phyloP scores from a whole-genome alignment of 2,888 invertebrate species.

The Antheraea yamamai region DNA sequence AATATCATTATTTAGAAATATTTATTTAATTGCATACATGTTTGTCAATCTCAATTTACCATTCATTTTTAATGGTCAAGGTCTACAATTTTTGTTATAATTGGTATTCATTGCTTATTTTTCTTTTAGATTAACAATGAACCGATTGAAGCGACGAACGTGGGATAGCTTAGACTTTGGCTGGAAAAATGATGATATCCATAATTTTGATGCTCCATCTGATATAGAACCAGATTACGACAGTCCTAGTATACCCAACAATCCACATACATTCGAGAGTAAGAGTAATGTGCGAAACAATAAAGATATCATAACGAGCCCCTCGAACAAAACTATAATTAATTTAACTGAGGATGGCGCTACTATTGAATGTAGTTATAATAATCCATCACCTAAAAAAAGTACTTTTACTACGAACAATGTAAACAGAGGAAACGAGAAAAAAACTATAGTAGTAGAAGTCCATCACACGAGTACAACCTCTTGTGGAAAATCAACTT shows the following conservation, averaged over 20 bases:
- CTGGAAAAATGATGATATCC: slow-evolving; percentile 76
- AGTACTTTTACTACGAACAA: slow-evolving; percentile 59
- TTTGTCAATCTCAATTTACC: slow-evolving; percentile 13
- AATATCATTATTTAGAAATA: slow-evolving; percentile 8
- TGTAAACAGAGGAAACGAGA: slow-evolving; percentile 65
- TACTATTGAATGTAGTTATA: slow-evolving; percentile 85
- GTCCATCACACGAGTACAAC: slow-evolving; percentile 82
- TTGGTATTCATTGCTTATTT: not conserved
- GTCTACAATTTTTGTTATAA: not conserved
- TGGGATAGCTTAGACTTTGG: slow-evolving; percentile 84
- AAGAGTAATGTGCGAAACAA: slow-evolving; percentile 56
- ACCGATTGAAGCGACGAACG: slow-evolving; percentile 74
- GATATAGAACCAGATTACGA: slow-evolving; percentile 78
- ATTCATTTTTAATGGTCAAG: not conserved
- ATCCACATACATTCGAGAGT: slow-evolving; percentile 71
- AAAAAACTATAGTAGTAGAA: slow-evolving; percentile 88
- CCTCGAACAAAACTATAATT: slow-evolving; percentile 87
- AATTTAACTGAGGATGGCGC: slow-evolving; percentile 88
- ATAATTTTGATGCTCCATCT: slow-evolving; percentile 76
- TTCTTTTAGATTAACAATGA: slow-evolving; percentile 65
- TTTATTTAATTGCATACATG: slow-evolving; percentile 27
- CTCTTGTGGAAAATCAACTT: slow-evolving; percentile 59
- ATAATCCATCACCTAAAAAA: slow-evolving; percentile 70
- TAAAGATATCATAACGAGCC: slow-evolving; percentile 61
- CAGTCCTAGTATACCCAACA: slow-evolving; percentile 75